Conservation (phyloP, 64 coral and sea anemone genomes). For the Astreopora myriophthalma region DNA sequence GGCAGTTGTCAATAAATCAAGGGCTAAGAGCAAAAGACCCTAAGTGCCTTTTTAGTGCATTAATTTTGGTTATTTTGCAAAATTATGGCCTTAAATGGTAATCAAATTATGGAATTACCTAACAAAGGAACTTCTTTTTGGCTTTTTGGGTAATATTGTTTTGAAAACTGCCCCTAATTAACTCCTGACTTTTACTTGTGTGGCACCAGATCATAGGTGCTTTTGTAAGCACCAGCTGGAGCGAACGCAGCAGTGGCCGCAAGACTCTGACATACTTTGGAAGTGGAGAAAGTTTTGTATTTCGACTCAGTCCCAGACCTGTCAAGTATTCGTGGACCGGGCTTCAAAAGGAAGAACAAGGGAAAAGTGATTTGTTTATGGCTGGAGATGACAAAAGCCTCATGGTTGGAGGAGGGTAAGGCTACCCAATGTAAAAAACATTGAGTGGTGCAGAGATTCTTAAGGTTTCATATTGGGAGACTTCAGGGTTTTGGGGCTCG, state of each 20-base stretch:
- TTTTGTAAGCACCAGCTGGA: constrained; percentile 24
- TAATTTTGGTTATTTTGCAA: no score
- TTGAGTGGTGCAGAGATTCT: neutral
- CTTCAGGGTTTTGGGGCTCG: no score
- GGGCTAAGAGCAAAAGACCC: no score
- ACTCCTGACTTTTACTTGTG: neutral
- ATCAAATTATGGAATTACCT: no score
- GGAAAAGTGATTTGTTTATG: constrained; percentile 51
- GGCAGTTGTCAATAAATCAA: no score
- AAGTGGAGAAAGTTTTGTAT: constrained; percentile 73
- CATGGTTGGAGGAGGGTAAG: constrained; percentile 71
- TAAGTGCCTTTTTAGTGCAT: no score
- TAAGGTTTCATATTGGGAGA: no score
- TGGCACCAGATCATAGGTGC: constrained; percentile 35
- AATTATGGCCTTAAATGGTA: no score
- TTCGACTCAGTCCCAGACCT: constrained; percentile 35
- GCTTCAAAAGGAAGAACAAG: neutral
- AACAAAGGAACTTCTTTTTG: no score
- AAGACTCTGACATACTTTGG: constrained; percentile 64
- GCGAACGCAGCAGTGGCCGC: constrained; percentile 2
- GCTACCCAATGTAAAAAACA: neutral
- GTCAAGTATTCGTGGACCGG: constrained; percentile 35
- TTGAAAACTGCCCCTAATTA: no score
- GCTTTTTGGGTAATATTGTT: no score
- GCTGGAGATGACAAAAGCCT: constrained; percentile 59